phyloP scores from a whole-genome alignment of 2,888 invertebrate genomes.

The Lepidonotus clava region DNA sequence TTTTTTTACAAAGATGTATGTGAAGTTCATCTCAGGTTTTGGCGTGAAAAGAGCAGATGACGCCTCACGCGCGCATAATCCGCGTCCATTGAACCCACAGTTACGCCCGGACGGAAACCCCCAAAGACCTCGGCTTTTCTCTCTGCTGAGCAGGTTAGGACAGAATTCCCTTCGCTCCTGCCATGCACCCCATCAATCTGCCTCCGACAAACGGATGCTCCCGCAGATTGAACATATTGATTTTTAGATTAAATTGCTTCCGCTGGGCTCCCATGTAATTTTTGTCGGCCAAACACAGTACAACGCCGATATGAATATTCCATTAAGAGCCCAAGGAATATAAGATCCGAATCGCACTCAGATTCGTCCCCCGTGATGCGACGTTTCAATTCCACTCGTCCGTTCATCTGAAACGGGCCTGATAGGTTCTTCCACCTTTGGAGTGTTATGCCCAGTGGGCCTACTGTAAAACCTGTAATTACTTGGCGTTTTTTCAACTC shows the following conservation, averaged over 20 bases:
- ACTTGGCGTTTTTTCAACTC: too few relatives aligned
- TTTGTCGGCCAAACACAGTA: neutral
- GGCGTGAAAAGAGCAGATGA: too few relatives aligned
- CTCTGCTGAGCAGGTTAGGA: neutral
- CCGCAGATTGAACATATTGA: constrained; percentile 8
- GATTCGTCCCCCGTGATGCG: too few relatives aligned
- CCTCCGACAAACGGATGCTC: constrained; percentile 11
- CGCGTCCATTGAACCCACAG: neutral
- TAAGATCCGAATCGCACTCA: neutral
- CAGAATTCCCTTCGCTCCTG: neutral
- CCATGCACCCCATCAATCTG: constrained; percentile 14
- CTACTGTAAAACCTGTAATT: too few relatives aligned
- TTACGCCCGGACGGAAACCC: neutral
- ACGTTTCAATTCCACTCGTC: too few relatives aligned
- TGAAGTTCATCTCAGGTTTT: too few relatives aligned
- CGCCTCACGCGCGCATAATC: too few relatives aligned
- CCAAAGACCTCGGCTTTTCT: too few relatives aligned
- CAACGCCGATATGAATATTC: neutral
- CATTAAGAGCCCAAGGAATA: neutral
- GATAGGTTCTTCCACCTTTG: too few relatives aligned
- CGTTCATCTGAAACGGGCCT: too few relatives aligned
- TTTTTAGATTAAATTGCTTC: constrained; percentile 28
- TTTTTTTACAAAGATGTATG: too few relatives aligned
- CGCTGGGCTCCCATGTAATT: neutral
- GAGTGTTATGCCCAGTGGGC: too few relatives aligned